Base-by-base conservation (phyloP, 2,888 invertebrate species). In the Acanthosepion pharaonis region DNA sequence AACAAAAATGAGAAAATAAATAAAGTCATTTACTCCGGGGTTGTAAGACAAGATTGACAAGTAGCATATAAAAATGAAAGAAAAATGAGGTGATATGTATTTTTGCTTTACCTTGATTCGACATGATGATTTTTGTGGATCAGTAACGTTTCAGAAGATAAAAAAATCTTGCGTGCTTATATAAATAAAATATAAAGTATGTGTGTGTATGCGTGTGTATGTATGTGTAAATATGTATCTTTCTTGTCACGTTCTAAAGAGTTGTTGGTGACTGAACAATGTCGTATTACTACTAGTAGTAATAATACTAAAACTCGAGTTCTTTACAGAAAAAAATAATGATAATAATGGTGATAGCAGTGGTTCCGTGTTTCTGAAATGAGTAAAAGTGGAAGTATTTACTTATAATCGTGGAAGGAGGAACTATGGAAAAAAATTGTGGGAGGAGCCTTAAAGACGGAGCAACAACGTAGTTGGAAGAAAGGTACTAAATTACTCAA, bases 81-180 rank as follows among this genome's bases (percentile, higher is more conserved):
- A 59, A 59, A 59, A 59, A 59, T 20, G 59, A 59, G 59, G 59
- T 23, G 59, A 59, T 59, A 59, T 59, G 59, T 59, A 23, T 59
- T 93, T 93, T 93, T 53, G 53, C 28, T 93, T 93, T 93, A 93
- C 93, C 93, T 93, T 93, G 93, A 51, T 93, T 93, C 49, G 93
- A 93, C 93, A 93, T 93, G 93, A 28, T 53, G 93, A 53, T 78
- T 78, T 78, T 78, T 78, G n/a, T 15, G n/a, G 78, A 78, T 78
- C 78, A 78, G 78, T 78, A n/a, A 78, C n/a, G 78, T n/a, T 78
- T 78, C n/a, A 78, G n/a, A n/a, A 78, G 59, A 59, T n/a, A n/a
- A n/a, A n/a, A 78, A 78, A 78, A 33, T n/a, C 78, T 78, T 78
- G n/a, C 78, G n/a, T 78, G n/a, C 78, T n/a, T n/a, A 78, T 78